These are phyloP conservation scores for Campopleginae sp. DNA, from an alignment of 2,888 invertebrate genomes.

Conservation along the genomic window DNA sequence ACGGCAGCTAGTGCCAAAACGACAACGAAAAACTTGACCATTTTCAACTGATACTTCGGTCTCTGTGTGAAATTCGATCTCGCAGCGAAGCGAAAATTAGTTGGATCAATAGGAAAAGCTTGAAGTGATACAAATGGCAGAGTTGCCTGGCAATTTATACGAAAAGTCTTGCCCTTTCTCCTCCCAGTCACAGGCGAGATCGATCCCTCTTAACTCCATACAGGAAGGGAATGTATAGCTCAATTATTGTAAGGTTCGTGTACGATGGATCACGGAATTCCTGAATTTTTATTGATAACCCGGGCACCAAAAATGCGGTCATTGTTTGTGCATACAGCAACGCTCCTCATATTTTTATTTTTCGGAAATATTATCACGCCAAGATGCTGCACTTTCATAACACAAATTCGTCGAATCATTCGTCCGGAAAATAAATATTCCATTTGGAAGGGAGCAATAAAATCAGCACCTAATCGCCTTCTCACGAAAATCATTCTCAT, in stretches of 20 bases:
- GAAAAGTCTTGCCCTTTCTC: not conserved
- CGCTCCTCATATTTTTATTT: not conserved
- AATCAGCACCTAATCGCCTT: not conserved
- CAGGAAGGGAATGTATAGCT: not conserved
- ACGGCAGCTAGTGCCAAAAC: constrained; percentile 18
- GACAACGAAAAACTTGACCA: constrained; percentile 38
- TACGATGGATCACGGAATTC: constrained; percentile 9
- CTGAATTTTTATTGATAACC: not conserved
- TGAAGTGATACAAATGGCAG: constrained; percentile 21
- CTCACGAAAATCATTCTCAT: not conserved
- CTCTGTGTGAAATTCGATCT: not conserved
- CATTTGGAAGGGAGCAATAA: not conserved
- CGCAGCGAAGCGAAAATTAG: not conserved
- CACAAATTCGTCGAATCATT: not conserved
- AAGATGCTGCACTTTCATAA: not conserved
- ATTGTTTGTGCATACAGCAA: not conserved
- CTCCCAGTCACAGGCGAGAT: not conserved
- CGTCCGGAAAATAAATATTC: constrained; percentile 7
- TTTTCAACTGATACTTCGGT: constrained; percentile 2
- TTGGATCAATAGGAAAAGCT: not conserved
- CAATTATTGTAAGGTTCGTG: not conserved
- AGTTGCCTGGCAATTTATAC: constrained; percentile 29
- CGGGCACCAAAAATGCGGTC: not conserved
- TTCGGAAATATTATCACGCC: not conserved
- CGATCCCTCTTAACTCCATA: not conserved